Percentiles rank a stretch among this genome's conserved stretches.
These are phyloP conservation scores for Nysson spinosus DNA, from an alignment of 2,888 invertebrate genomes.

Conservation along the genomic window DNA sequence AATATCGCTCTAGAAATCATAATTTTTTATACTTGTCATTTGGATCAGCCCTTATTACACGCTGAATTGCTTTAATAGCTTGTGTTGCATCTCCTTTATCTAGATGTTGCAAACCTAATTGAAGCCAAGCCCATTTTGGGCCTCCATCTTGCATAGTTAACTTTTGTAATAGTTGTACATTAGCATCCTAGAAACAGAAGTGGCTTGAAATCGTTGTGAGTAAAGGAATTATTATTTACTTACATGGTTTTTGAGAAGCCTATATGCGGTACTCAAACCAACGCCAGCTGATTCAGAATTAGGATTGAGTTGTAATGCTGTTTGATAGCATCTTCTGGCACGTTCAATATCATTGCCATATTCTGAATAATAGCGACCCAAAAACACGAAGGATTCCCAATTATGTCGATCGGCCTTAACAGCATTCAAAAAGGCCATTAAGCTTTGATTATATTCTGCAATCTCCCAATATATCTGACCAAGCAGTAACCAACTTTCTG, in stretches of 20 bases:
- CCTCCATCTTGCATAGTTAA: constrained; percentile 77
- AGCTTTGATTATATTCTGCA: constrained; percentile 81
- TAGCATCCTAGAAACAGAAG: constrained; percentile 78
- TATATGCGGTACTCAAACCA: constrained; percentile 87
- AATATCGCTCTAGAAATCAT: background rate
- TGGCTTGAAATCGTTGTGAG: constrained; percentile 3
- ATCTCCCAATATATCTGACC: constrained; percentile 82
- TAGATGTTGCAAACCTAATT: constrained; percentile 89
- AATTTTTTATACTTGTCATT: constrained; percentile 80
- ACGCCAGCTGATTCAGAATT: constrained; percentile 83
- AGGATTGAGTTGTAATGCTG: constrained; percentile 86
- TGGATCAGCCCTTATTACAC: constrained; percentile 84
- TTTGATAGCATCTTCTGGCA: constrained; percentile 90
- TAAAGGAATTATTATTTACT: constrained; percentile 37
- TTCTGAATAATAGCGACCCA: constrained; percentile 86
- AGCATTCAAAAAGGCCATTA: constrained; percentile 82
- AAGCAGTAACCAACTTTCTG: constrained; percentile 80
- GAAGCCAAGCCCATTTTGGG: constrained; percentile 88
- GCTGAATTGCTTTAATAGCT: constrained; percentile 87
- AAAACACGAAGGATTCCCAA: constrained; percentile 85
- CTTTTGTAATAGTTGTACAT: constrained; percentile 81
- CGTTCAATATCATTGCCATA: constrained; percentile 83
- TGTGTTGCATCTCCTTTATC: constrained; percentile 85
- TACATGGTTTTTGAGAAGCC: constrained; percentile 83
- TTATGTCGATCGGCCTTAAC: constrained; percentile 84